Evolutionary conservation across 1,140 invertebrate genomes (phyloP).

Genomic region (Lepeophtheirus salmonis): DNA sequence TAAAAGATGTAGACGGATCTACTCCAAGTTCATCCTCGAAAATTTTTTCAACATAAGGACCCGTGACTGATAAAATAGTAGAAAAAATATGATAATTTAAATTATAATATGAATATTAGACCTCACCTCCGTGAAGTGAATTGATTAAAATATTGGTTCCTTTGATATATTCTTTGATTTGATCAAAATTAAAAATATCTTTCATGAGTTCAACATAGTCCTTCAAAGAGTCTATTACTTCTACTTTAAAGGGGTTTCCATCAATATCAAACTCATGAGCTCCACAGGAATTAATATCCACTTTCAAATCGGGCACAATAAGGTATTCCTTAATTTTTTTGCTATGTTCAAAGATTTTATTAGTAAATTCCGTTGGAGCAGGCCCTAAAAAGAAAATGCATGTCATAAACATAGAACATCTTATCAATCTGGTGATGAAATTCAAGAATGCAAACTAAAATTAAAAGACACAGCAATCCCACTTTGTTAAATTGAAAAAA

Average conservation of each 20-base stretch:
- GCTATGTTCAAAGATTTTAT: slow-evolving; percentile 66
- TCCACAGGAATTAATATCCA: slow-evolving; percentile 7
- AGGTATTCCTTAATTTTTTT: slow-evolving; percentile 58
- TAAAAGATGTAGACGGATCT: slow-evolving; percentile 34
- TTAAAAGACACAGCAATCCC: too few species aligned
- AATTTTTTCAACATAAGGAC: slow-evolving; percentile 78
- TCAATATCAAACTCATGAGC: slow-evolving; percentile 37
- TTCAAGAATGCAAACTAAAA: too few species aligned
- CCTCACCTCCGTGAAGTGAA: slow-evolving; percentile 73
- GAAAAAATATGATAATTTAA: not conserved
- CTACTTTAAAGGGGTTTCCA: slow-evolving; percentile 54
- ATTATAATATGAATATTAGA: slow-evolving; percentile 23
- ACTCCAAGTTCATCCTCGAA: slow-evolving; percentile 70
- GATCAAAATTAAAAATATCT: slow-evolving; percentile 84
- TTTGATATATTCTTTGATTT: slow-evolving; percentile 37
- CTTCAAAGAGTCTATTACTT: slow-evolving; percentile 74
- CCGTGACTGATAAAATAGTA: too few species aligned
- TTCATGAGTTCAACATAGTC: slow-evolving; percentile 88
- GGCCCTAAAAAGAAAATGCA: slow-evolving; percentile 39
- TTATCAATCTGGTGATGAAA: too few species aligned
- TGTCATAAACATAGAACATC: too few species aligned
- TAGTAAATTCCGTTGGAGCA: slow-evolving; percentile 72
- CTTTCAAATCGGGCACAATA: slow-evolving; percentile 48
- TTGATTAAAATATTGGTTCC: slow-evolving; percentile 49
- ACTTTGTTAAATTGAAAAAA: slow-evolving; percentile 23